Conservation (phyloP, 2,113 vertebrate species). For the Mystacornis crossleyi region DNA sequence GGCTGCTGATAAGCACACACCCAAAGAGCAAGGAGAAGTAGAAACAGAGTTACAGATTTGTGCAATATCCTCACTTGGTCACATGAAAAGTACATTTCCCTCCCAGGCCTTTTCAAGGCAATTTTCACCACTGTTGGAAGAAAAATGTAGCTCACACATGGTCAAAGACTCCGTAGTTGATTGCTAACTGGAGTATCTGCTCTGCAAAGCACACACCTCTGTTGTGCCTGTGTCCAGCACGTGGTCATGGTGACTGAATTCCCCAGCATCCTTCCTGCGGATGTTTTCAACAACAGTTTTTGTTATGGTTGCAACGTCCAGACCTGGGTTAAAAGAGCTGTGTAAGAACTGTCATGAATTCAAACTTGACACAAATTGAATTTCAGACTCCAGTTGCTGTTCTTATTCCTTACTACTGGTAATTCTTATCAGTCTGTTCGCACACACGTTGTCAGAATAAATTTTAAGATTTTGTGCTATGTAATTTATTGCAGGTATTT, state of each 20-base stretch:
- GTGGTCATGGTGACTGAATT: constrained; percentile 85
- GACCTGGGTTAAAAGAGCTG: constrained; percentile 64
- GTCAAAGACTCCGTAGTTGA: rapidly evolving
- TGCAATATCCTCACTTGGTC: background rate
- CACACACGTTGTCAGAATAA: background rate
- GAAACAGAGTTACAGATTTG: background rate
- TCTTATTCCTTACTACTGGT: background rate
- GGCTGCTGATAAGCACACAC: background rate
- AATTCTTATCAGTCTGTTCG: background rate
- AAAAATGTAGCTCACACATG: background rate
- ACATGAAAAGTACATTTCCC: background rate
- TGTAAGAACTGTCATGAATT: background rate
- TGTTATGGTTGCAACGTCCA: constrained; percentile 86
- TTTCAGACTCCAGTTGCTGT: background rate
- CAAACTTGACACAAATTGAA: background rate
- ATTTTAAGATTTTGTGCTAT: background rate
- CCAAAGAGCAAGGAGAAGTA: background rate
- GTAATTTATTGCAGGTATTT: background rate
- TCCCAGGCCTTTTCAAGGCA: background rate
- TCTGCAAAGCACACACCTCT: constrained; percentile 56
- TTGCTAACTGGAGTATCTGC: background rate
- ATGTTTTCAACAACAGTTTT: constrained; percentile 92
- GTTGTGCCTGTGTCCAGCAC: constrained; percentile 80
- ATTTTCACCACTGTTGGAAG: background rate
- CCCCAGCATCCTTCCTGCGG: constrained; percentile 81